These are phyloP conservation scores for Leptopilina clavipes DNA, from an alignment of 1,140 invertebrate genomes.

Conservation along the genomic window DNA sequence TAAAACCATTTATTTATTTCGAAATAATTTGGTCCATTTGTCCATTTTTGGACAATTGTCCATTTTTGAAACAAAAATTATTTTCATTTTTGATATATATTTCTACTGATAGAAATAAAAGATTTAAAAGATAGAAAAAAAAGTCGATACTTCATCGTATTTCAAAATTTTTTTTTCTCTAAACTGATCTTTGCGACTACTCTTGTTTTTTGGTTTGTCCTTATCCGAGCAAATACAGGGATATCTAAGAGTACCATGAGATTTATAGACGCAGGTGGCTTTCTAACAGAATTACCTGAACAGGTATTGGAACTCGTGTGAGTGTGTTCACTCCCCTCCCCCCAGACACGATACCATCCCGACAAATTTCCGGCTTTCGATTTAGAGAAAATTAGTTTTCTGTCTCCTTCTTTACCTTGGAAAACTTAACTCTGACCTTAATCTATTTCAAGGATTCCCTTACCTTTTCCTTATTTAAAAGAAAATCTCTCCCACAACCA, in stretches of 20 bases:
- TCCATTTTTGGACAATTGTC: no score
- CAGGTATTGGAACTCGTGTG: conserved; percentile 34
- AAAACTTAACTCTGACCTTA: conserved; percentile 8
- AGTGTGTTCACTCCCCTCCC: conserved; percentile 9
- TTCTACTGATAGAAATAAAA: no score
- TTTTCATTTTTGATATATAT: no score
- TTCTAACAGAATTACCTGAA: conserved; percentile 37
- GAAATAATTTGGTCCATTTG: no score
- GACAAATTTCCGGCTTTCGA: conserved; percentile 19
- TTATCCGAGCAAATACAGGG: background rate
- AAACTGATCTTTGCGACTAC: background rate
- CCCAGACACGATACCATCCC: conserved; percentile 29
- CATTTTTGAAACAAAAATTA: no score
- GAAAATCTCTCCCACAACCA: background rate
- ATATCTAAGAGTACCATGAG: background rate
- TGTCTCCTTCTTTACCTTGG: background rate
- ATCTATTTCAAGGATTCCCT: background rate
- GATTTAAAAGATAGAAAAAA: no score
- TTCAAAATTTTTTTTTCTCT: background rate
- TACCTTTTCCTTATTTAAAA: background rate
- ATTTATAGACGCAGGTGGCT: conserved; percentile 41
- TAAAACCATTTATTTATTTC: no score
- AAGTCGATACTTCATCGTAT: background rate
- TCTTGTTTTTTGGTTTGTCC: background rate
- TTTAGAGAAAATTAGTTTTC: conserved; percentile 31